Evolutionary conservation across 2,888 invertebrate species (phyloP).

Genomic region (Volucella zonaria): DNA sequence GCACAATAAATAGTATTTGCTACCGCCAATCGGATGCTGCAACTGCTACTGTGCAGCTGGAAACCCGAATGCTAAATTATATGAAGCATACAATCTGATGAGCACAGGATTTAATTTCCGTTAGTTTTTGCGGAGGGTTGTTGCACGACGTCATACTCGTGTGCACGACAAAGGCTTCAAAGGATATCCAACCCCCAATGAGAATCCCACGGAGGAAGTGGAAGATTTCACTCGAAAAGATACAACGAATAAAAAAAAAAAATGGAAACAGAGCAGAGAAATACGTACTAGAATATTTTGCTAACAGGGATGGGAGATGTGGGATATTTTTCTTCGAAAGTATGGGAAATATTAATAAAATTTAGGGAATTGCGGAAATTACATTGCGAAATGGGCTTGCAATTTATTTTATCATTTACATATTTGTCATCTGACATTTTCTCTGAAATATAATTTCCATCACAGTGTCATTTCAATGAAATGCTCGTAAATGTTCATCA

Average conservation of each 20-base stretch:
- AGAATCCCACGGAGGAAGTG: constrained; percentile 1
- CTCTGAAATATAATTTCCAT: too few relatives aligned
- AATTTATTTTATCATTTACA: too few relatives aligned
- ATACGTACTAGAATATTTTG: too few relatives aligned
- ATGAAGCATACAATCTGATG: constrained; percentile 78
- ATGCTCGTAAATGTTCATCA: too few relatives aligned
- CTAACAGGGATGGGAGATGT: too few relatives aligned
- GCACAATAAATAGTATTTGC: constrained; percentile 60
- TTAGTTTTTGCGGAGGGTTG: constrained; percentile 77
- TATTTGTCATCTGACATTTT: too few relatives aligned
- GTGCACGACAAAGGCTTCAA: constrained; percentile 57
- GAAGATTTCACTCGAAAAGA: constrained; percentile 33
- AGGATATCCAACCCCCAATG: constrained; percentile 49
- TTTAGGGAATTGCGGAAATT: too few relatives aligned
- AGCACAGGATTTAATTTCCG: constrained; percentile 80
- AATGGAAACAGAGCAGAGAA: neutral
- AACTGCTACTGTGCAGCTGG: constrained; percentile 71
- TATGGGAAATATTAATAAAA: too few relatives aligned
- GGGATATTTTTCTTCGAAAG: too few relatives aligned
- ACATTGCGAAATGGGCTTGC: too few relatives aligned
- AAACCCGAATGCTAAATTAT: constrained; percentile 63
- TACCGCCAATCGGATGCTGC: constrained; percentile 31
- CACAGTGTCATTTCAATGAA: too few relatives aligned
- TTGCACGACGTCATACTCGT: constrained; percentile 64
- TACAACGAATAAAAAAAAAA: constrained; percentile 3